phyloP scores from a whole-genome alignment of 2,888 invertebrate genomes.

The Lithophane ornitopus region DNA sequence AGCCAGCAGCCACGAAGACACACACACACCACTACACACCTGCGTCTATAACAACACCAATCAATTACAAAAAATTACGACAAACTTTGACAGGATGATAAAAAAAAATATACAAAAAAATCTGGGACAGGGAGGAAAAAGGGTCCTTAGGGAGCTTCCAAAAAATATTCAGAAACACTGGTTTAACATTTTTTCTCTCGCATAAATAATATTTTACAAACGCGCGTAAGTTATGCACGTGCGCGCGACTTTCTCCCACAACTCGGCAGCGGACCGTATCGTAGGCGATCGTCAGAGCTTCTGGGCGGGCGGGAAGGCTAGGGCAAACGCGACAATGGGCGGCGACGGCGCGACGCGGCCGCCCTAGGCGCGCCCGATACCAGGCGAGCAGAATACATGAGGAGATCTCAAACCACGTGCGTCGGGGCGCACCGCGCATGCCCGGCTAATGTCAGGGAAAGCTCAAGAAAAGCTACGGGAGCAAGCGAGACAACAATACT shows the following conservation, averaged over 20 bases:
- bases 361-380: constrained; percentile 90
- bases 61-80: constrained; percentile 66
- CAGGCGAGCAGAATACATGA: constrained; percentile 81
- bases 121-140: constrained; percentile 43
- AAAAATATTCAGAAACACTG: constrained; percentile 58
- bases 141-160: constrained; percentile 31
- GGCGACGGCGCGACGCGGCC: constrained; percentile 88
- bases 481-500: constrained; percentile 76
- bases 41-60: constrained; percentile 75
- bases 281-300: constrained; percentile 84
- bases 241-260: constrained; percentile 76
- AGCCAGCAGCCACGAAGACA: constrained; percentile 75
- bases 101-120: constrained; percentile 50
- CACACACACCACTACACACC: constrained; percentile 84
- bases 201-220: constrained; percentile 66
- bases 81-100: constrained; percentile 63
- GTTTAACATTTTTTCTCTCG: constrained; percentile 68
- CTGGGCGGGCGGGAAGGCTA: constrained; percentile 86
- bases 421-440: constrained; percentile 86
- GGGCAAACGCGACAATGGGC: constrained; percentile 85
- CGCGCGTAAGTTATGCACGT: constrained; percentile 83
- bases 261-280: constrained; percentile 84
- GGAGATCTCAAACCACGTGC: constrained; percentile 83
- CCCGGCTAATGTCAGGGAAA: constrained; percentile 79
- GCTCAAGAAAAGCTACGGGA: constrained; percentile 81